Evolutionary conservation across 2,888 invertebrate genomes (phyloP), one percentile per base, ranked within the genome.

Genomic region (Luperina nickerlii): DNA sequence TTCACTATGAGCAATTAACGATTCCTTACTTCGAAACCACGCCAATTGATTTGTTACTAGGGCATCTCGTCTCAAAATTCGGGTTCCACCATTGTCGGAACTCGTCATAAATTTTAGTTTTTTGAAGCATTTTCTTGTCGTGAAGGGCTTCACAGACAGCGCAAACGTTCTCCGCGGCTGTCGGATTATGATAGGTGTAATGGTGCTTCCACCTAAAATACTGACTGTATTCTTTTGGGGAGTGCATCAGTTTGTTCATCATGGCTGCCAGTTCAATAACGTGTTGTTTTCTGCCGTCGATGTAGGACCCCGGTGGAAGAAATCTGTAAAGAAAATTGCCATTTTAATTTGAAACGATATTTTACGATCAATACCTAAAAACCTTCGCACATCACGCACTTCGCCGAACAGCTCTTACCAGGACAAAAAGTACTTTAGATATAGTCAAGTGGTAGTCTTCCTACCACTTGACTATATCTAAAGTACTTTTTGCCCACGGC

Each of bases 31-130:
- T 45, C 11, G 45, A 45, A 45, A 45, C 45, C 45, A 45, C 11
- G 45, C 11, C 45, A 45, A 45, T 45, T 45, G 9, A 45, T 45
- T 45, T 42, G 4, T 73, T 38, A 45, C 18, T n/a, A 38, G 65
- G 82, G 42, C 91, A 91, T 13, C 89, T 78, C 7, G 68, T 65
- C 48, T 67, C n/a, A 72, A 87, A 95, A 32, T 91, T 79, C 0
- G 94, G 94, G 76, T 93, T 83, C 96, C 96, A 96, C 96, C 96
- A 96, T 11, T 79, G 73, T 45, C 95, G 91, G 70, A 96, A 95
- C 4, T 94, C 68, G 0, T 90, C 72, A n/a, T 96, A 94, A 27
- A 88, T 83, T 3, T 90, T 90, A 1, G 60, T 81, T 32, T 79
- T 89, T n/a, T 90, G 74, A 73, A 93, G 68, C 80, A 88, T 80